Percentiles rank a stretch among this genome's conserved stretches.
Conservation (phyloP, 2,113 vertebrate species). For the Mus musculus region GRCm39 chr11:35060001-35060500, state of each 20-base stretch:
- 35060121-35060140: not conserved
- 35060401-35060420: not conserved
- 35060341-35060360: not conserved
- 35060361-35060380: constrained; percentile 33
- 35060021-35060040: not conserved
- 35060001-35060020: not conserved
- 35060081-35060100: not conserved
- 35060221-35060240: not conserved
- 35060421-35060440: not conserved
- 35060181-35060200: not conserved
- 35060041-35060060: not conserved
- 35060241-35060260: fast-evolving
- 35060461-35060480: not conserved
- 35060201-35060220: not conserved
- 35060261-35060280: not conserved
- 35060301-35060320: constrained; percentile 18
- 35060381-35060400: not conserved
- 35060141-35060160: not conserved
- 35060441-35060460: not conserved
- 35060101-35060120: constrained; percentile 14
- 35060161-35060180: not conserved
- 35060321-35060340: not conserved
- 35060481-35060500: not conserved
- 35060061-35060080: not conserved
- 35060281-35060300: constrained; percentile 13